These are phyloP conservation scores for Acronicta psi DNA, from an alignment of 2,888 invertebrate genomes.

Conservation along the genomic window DNA sequence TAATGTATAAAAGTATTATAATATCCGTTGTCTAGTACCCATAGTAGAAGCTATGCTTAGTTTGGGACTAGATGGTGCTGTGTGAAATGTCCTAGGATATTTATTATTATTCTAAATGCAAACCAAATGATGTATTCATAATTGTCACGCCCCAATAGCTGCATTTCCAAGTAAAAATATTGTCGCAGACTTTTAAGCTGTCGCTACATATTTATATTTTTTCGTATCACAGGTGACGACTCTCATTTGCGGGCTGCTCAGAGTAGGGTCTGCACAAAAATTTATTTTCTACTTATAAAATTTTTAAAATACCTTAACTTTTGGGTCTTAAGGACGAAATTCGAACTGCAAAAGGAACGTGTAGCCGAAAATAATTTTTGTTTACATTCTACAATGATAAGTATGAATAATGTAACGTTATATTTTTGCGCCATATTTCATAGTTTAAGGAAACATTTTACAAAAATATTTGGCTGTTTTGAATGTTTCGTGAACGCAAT, in stretches of 20 bases:
- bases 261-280: slow-evolving; percentile 51
- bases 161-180: neutral
- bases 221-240: slow-evolving; percentile 60
- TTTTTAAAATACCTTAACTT: slow-evolving; percentile 24
- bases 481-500: slow-evolving; percentile 10
- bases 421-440: slow-evolving; percentile 42
- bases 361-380: slow-evolving; percentile 2
- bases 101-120: too few species aligned
- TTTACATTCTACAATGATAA: slow-evolving; percentile 43
- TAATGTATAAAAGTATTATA: too few species aligned
- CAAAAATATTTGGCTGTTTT: slow-evolving; percentile 21
- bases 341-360: slow-evolving; percentile 10
- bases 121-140: too few species aligned
- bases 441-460: slow-evolving; percentile 19
- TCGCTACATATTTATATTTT: slow-evolving; percentile 55
- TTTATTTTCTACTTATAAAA: slow-evolving; percentile 18
- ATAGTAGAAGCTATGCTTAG: too few species aligned
- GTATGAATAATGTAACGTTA: slow-evolving; percentile 50
- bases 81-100: too few species aligned
- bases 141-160: too few species aligned
- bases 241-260: slow-evolving; percentile 55
- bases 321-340: slow-evolving; percentile 15
- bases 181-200: slow-evolving; percentile 41
- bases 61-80: too few species aligned
- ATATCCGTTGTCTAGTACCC: too few species aligned